Evolutionary conservation across 2,113 vertebrate genomes (phyloP).

Genomic region (Thunnus maccoyii): DNA sequence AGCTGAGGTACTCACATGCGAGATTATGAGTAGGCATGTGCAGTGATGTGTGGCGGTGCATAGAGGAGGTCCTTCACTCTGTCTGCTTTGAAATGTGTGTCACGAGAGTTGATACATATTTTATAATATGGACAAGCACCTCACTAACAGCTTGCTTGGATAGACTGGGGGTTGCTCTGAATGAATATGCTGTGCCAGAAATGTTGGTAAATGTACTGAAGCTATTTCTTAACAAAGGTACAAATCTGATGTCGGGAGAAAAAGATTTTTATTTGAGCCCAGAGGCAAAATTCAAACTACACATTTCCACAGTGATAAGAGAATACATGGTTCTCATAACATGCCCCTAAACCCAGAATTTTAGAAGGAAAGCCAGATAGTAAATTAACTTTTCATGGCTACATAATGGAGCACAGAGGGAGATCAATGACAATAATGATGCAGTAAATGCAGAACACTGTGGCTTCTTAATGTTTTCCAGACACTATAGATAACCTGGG

Average conservation of each 20-base stretch:
- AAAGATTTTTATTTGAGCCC: background rate
- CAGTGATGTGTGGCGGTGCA: slow-evolving; percentile 6
- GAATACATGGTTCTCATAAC: slow-evolving; percentile 16
- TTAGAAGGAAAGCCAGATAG: slow-evolving; percentile 3
- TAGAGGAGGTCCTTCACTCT: slow-evolving; percentile 11
- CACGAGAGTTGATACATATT: slow-evolving; percentile 69
- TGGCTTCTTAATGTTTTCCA: slow-evolving; percentile 38
- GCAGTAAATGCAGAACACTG: slow-evolving; percentile 23
- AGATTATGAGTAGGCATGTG: slow-evolving; percentile 59
- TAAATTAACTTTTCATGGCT: slow-evolving; percentile 27
- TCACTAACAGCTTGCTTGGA: slow-evolving; percentile 42
- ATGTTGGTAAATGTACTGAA: background rate
- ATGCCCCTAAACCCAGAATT: slow-evolving; percentile 27
- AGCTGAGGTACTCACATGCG: slow-evolving; percentile 51
- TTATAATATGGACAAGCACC: slow-evolving; percentile 48
- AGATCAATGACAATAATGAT: slow-evolving; percentile 54
- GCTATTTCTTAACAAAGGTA: slow-evolving; percentile 4
- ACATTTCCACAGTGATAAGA: slow-evolving; percentile 5
- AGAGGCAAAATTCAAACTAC: background rate
- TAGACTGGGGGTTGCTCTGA: slow-evolving; percentile 28
- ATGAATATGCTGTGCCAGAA: slow-evolving; percentile 8
- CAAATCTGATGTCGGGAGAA: slow-evolving; percentile 8
- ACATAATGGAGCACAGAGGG: slow-evolving; percentile 36
- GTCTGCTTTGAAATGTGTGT: slow-evolving; percentile 70
- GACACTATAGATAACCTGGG: background rate